These are phyloP conservation scores for Mellivora capensis DNA, from an alignment of 2,113 vertebrate genomes.

Conservation along the genomic window DNA sequence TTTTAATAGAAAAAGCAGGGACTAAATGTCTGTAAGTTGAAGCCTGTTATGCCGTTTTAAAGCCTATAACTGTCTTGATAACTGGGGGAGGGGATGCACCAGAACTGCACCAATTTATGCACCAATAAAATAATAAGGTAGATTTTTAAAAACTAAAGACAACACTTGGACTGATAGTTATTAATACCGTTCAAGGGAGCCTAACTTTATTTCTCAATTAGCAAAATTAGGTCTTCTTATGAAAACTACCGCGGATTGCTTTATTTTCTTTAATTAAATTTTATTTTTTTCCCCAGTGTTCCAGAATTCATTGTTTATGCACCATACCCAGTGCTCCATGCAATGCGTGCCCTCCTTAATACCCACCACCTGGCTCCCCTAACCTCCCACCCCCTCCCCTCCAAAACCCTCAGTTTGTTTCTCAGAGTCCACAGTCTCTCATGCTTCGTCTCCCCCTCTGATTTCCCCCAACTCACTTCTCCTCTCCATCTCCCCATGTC, in stretches of 20 bases:
- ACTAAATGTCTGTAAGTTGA: slow-evolving; percentile 19
- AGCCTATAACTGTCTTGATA: background rate
- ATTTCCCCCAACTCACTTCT: too few species aligned
- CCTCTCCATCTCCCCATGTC: too few species aligned
- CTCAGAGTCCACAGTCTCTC: too few species aligned
- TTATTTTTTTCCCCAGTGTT: too few species aligned
- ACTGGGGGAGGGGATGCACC: background rate
- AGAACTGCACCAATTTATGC: too few species aligned
- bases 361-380: too few species aligned
- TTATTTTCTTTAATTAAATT: background rate
- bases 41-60: background rate
- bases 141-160: background rate
- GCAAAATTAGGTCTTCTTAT: background rate
- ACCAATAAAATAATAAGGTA: background rate
- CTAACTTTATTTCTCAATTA: slow-evolving; percentile 20
- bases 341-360: too few species aligned
- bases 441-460: too few species aligned
- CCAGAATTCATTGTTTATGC: too few species aligned
- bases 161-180: background rate
- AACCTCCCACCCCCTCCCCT: too few species aligned
- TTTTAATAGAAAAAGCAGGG: background rate
- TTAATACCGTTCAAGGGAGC: background rate
- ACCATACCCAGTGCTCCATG: too few species aligned
- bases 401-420: too few species aligned
- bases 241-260: background rate